Evolutionary conservation across 2,888 invertebrate genomes (phyloP).

Genomic region (Euzophera pinguis): DNA sequence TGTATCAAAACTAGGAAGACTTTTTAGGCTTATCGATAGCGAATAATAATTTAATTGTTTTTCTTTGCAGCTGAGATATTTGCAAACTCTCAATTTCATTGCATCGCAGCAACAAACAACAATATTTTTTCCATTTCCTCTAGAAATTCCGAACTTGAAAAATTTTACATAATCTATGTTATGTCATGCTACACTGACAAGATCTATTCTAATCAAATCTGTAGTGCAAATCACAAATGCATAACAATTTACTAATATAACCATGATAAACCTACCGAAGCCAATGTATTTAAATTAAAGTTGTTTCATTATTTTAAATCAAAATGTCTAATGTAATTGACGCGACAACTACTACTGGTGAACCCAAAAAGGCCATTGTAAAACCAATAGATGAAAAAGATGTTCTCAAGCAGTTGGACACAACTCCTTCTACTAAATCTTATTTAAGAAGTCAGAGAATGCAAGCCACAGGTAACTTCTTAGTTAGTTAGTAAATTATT

Average conservation of each 20-base stretch:
- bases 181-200: neutral
- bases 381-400: neutral
- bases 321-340: neutral
- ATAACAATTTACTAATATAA: too few relatives aligned
- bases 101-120: conserved; percentile 40
- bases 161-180: neutral
- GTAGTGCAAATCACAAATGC: too few relatives aligned
- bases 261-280: too few relatives aligned
- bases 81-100: conserved; percentile 49
- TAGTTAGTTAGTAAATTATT: too few relatives aligned
- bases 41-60: too few relatives aligned
- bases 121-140: conserved; percentile 51
- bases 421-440: neutral
- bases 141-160: conserved; percentile 34
- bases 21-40: too few relatives aligned
- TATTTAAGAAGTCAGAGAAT: neutral
- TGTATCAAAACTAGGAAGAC: too few relatives aligned
- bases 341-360: neutral
- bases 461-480: neutral
- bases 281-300: too few relatives aligned
- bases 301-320: too few relatives aligned
- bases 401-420: neutral
- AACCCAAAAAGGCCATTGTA: neutral
- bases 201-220: neutral
- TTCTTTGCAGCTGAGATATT: conserved; percentile 49